These are phyloP conservation scores for Labeo rohita DNA, from an alignment of 2,113 vertebrate species.

Conservation along the genomic window DNA sequence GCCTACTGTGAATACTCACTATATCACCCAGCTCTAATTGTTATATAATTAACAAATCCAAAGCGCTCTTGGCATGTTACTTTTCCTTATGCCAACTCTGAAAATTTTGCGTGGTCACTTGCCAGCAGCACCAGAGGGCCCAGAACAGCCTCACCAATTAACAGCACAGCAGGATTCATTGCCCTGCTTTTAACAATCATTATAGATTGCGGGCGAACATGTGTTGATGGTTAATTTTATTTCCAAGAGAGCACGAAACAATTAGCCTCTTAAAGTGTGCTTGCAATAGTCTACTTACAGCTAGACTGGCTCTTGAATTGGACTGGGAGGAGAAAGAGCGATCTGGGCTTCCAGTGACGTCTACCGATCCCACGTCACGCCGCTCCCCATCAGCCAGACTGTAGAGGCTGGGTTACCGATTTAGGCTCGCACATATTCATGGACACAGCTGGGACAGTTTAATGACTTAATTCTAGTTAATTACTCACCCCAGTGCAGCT, in stretches of 20 bases:
- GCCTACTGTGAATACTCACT: not conserved
- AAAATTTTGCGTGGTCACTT: not conserved
- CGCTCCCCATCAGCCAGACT: conserved; percentile 51
- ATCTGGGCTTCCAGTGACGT: not conserved
- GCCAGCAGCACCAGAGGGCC: conserved; percentile 6
- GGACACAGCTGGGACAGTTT: conserved; percentile 80
- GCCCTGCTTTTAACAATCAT: conserved; percentile 26
- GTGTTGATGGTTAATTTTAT: conserved; percentile 33
- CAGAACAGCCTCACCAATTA: conserved; percentile 13
- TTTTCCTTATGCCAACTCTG: not conserved
- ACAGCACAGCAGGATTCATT: conserved; percentile 41
- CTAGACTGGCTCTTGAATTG: conserved; percentile 4
- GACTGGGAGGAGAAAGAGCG: not conserved
- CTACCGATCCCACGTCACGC: not conserved
- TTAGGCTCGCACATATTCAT: conserved; percentile 69
- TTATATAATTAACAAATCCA: not conserved
- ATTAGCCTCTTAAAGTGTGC: conserved; percentile 38
- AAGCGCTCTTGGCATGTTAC: not conserved
- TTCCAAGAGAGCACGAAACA: conserved; percentile 44
- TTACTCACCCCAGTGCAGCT: conserved; percentile 76
- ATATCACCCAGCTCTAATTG: not conserved
- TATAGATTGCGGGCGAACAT: conserved; percentile 18
- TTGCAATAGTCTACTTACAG: not conserved
- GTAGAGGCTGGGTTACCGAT: conserved; percentile 39
- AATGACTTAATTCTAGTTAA: conserved; percentile 82